Evolutionary conservation across 2,888 invertebrate species (phyloP), one percentile per base, ranked within the genome.

Genomic region (Ormyrus labotus): DNA sequence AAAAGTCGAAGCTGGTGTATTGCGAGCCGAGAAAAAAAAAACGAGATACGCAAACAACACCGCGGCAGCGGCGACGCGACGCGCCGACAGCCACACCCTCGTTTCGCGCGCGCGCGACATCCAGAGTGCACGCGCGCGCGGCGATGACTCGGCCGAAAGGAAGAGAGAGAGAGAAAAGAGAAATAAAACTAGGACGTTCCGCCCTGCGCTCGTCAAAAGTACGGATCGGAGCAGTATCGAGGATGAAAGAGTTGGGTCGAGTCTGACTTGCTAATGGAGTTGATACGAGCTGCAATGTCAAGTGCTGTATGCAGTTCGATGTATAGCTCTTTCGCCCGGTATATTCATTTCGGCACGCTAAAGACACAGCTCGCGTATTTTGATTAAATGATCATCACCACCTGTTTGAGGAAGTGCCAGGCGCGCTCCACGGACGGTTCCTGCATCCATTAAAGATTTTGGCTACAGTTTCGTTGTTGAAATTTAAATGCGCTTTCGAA

Each of bases 11-110:
- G 74, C 53, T 10, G 9, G 11, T 57, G 65, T 34, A 34, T 4
- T 34, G 34, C 34, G 34, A 34, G 34, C 34, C 34, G 34, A 80
- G 58, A 65, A 61, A 76, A 73, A 60, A 50, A 74, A 73, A 58
- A 13, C 53, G 79, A 34, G 34, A 34, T 3, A 3, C 34, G 34
- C 34, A 34, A 4, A 4, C 34, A 34, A 34, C 3, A 34, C 4
- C 34, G 34, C 34, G 0, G 34, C 34, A 4, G 34, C 34, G 3
- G 34, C 34, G 34, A 34, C 34, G 34, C 34, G 34, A 34, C 34
- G 34, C 79, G 73, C 65, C 75, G 77, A 70, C 78, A 79, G 84
- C 86, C 87, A 83, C 87, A 83, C 87, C 87, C 84, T 84, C 84
- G 84, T 84, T 85, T 84, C 84, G 83, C 84, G 85, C 86, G 85